Conservation (phyloP, 1,140 invertebrate species). For the Odontomachus brunneus region DNA sequence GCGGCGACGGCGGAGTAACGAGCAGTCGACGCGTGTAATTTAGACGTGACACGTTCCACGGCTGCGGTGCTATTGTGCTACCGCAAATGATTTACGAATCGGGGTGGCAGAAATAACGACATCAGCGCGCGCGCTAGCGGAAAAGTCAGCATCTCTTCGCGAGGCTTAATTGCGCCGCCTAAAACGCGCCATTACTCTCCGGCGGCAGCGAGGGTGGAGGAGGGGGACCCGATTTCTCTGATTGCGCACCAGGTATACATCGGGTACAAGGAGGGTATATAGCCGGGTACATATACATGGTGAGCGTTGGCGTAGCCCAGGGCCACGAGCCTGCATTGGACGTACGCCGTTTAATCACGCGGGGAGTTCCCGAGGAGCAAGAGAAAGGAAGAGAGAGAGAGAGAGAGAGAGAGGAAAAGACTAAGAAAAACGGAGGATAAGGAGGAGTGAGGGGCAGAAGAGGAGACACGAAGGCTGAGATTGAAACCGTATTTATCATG, state of each 20-base stretch:
- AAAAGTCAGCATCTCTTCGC: constrained; percentile 21
- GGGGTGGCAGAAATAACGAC: constrained; percentile 33
- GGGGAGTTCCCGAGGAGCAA: constrained; percentile 51
- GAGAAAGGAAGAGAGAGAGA: constrained; percentile 23
- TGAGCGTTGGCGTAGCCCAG: constrained; percentile 68
- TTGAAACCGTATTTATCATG: constrained; percentile 48
- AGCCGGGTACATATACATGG: constrained; percentile 36
- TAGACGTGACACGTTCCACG: constrained; percentile 27
- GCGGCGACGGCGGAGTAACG: background rate
- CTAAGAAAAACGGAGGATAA: background rate
- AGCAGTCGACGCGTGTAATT: constrained; percentile 11
- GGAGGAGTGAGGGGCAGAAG: background rate
- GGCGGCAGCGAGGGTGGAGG: background rate
- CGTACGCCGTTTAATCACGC: constrained; percentile 69
- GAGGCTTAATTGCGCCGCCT: constrained; percentile 70
- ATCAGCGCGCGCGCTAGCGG: constrained; percentile 14
- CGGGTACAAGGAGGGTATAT: background rate
- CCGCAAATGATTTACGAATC: constrained; percentile 48
- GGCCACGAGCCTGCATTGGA: constrained; percentile 64
- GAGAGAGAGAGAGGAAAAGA: constrained; percentile 4
- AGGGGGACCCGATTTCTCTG: constrained; percentile 61
- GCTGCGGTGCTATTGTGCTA: constrained; percentile 41
- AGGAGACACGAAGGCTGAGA: constrained; percentile 15
- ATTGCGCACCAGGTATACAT: constrained; percentile 52
- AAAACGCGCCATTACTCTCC: constrained; percentile 69